Evolutionary conservation across 2,113 vertebrate species (phyloP).

Genomic region (Callipepla californica): DNA sequence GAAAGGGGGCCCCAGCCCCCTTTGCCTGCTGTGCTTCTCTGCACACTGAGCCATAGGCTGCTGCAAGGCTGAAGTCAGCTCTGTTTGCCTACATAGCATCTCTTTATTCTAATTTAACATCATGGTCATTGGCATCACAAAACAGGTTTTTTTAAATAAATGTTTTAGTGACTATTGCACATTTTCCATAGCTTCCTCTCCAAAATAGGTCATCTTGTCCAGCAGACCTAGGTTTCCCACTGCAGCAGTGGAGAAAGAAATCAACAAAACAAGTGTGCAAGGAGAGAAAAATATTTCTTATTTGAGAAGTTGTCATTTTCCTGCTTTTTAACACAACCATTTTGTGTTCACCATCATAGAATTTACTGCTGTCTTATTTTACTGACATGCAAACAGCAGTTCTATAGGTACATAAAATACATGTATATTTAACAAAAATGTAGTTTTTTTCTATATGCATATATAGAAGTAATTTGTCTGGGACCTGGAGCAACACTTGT

Average conservation of each 20-base stretch:
- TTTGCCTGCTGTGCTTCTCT: background rate
- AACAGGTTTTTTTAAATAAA: background rate
- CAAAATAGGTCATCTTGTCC: background rate
- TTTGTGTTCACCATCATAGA: background rate
- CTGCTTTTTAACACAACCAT: background rate
- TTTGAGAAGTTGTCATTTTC: background rate
- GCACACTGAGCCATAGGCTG: background rate
- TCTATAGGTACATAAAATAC: background rate
- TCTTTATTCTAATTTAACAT: background rate
- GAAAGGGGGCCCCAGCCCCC: background rate
- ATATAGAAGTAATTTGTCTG: background rate
- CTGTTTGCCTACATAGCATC: background rate
- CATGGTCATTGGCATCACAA: background rate
- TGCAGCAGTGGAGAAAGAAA: background rate
- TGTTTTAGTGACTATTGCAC: slow-evolving; percentile 22
- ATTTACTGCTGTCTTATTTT: background rate
- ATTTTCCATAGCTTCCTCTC: background rate
- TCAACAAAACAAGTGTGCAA: background rate
- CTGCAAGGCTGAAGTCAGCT: background rate
- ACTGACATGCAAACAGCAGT: background rate
- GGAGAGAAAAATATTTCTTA: background rate
- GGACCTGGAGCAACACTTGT: background rate
- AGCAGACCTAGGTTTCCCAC: background rate
- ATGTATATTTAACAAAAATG: background rate
- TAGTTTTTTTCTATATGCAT: background rate